These are phyloP conservation scores for Leucania comma DNA, from an alignment of 2,888 invertebrate species.

Conservation along the genomic window DNA sequence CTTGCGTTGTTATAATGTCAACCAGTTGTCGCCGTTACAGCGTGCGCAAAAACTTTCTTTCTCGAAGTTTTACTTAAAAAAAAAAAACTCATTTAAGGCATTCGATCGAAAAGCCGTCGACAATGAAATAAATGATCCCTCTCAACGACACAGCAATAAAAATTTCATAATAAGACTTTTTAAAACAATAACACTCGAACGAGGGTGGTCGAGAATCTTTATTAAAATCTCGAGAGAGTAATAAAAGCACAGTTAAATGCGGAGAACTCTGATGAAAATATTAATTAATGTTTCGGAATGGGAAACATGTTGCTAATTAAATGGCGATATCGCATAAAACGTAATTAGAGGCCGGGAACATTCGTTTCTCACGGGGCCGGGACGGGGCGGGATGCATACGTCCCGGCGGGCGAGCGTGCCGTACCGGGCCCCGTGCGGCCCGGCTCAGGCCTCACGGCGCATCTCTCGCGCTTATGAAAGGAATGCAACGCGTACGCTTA, in stretches of 20 bases:
- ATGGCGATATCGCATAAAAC: slow-evolving; percentile 90
- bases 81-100: slow-evolving; percentile 72
- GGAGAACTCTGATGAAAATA: slow-evolving; percentile 90
- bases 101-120: slow-evolving; percentile 77
- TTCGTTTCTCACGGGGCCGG: slow-evolving; percentile 87
- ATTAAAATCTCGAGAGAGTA: slow-evolving; percentile 89
- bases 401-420: slow-evolving; percentile 49
- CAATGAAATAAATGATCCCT: slow-evolving; percentile 78
- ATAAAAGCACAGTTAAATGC: slow-evolving; percentile 90
- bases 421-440: slow-evolving; percentile 27
- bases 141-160: slow-evolving; percentile 79
- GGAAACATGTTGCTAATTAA: slow-evolving; percentile 90
- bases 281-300: slow-evolving; percentile 90
- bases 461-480: slow-evolving; percentile 77
- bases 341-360: slow-evolving; percentile 89
- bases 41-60: slow-evolving; percentile 65
- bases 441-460: slow-evolving; percentile 49
- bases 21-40: slow-evolving; percentile 67
- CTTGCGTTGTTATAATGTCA: slow-evolving; percentile 69
- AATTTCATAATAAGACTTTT: slow-evolving; percentile 85
- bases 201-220: slow-evolving; percentile 90
- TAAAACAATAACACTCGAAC: slow-evolving; percentile 85
- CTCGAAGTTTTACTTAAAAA: slow-evolving; percentile 69
- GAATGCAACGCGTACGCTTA: slow-evolving; percentile 81
- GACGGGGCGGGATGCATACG: slow-evolving; percentile 75